Evolutionary conservation across 2,797 vertebrate species (phyloP).

Genomic region (Denticeps clupeoides): DNA sequence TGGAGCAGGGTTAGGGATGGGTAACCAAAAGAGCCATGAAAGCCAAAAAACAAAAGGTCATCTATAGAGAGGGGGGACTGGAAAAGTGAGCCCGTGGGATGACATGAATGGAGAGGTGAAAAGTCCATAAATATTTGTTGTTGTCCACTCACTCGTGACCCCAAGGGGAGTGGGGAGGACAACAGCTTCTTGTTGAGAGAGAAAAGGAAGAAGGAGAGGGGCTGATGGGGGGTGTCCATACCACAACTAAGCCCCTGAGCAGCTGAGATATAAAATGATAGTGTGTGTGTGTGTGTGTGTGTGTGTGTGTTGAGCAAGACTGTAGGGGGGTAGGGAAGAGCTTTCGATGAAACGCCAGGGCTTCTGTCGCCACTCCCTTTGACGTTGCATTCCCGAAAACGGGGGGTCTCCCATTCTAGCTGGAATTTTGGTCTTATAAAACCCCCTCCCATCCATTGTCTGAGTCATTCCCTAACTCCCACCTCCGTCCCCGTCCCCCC

Average conservation of each 20-base stretch:
- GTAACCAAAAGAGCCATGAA: too few relatives aligned
- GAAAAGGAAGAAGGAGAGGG: neutral
- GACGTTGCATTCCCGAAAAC: constrained; percentile 28
- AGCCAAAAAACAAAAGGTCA: too few relatives aligned
- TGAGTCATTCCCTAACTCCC: constrained; percentile 16
- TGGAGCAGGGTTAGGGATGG: too few relatives aligned
- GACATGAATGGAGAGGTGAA: neutral
- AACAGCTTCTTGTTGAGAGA: constrained; percentile 32
- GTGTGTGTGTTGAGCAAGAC: neutral
- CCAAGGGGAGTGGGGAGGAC: constrained; percentile 24
- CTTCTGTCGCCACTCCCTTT: constrained; percentile 20
- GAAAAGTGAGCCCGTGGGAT: neutral
- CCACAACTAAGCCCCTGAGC: constrained; percentile 23
- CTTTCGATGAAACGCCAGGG: constrained; percentile 20
- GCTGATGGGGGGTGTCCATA: too few relatives aligned
- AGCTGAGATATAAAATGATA: constrained; percentile 31
- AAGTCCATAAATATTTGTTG: constrained; percentile 32
- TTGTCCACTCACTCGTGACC: constrained; percentile 25
- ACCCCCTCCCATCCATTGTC: constrained; percentile 20
- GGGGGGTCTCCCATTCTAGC: constrained; percentile 20
- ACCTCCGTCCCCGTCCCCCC: neutral
- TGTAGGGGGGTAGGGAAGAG: constrained; percentile 10
- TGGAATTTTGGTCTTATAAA: constrained; percentile 5
- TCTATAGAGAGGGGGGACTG: neutral
- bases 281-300: neutral